Base-by-base conservation (phyloP, 2,888 invertebrate genomes). In the Octodonta nipae region DNA sequence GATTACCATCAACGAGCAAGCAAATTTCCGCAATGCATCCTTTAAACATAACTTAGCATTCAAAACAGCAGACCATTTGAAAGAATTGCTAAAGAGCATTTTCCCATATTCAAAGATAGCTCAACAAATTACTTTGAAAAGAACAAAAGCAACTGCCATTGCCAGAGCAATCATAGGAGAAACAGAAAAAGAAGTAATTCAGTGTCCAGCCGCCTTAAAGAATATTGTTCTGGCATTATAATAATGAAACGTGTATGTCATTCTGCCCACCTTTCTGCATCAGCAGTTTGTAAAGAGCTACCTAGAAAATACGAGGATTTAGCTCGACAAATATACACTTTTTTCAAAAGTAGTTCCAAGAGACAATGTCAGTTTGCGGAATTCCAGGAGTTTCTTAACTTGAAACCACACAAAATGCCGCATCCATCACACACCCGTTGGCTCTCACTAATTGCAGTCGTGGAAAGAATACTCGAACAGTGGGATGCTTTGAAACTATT, bases 241-340 rank as follows among this genome's bases (percentile, higher is more conserved):
- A 42, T 54, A 14, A 25, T 45, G 3, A 56, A 53, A 32, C 56
- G 55, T 26, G 45, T 52, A 26, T 57, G 54, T 40, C 55, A 55
- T 28, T 50, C 53, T 22, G 43, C 54, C 2, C 51, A 56, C 40
- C 33, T 58, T 2, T 50, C 46, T 22, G 51, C 50, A 2, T 52
- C 51, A 25, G 46, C 52, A 38, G 51, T 54, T 2, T 54, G 54
- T 36, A 44, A 47, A 15, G 40, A 43, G 8, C 39, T 57, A 3
- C 55, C 56, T n/a, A 36, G 49, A 33, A 40, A 34, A 1, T 44
- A 49, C 26, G 54, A 56, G 40, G 50, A 53, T 36, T 34, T 55
- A 10, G 46, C 54, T 3, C 40, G 52, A 33, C 42, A 42, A 14
- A 42, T 55, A 30, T 52, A 50, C 33, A 37, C 22, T 15, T 48